These are phyloP conservation scores for Crypturellus tataupa DNA, from an alignment of 2,797 vertebrate species.

Conservation along the genomic window DNA sequence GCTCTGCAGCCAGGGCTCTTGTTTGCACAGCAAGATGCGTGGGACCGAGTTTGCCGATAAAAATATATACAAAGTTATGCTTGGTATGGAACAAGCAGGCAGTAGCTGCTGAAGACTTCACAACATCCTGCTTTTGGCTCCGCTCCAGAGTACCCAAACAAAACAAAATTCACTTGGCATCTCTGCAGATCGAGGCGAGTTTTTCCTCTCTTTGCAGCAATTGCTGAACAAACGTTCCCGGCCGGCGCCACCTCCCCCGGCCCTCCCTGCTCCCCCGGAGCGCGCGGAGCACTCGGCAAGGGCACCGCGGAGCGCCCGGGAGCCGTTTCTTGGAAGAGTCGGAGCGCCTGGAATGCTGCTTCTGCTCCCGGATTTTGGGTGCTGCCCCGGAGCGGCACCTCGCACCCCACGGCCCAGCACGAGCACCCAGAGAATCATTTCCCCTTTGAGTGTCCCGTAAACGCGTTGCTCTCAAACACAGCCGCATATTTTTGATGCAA, in stretches of 20 bases:
- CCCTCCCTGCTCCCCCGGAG: slow-evolving; percentile 32
- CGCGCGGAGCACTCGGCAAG: slow-evolving; percentile 64
- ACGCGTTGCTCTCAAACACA: fast-evolving
- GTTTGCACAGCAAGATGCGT: slow-evolving; percentile 10
- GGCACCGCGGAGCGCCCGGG: slow-evolving; percentile 13
- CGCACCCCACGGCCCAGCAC: neutral
- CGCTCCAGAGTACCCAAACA: slow-evolving; percentile 53
- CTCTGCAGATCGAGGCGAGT: slow-evolving; percentile 45
- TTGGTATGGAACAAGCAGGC: slow-evolving; percentile 52
- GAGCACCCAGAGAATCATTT: fast-evolving
- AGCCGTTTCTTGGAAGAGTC: neutral
- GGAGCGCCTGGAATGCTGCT: neutral
- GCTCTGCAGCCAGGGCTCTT: slow-evolving; percentile 1
- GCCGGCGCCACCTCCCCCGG: slow-evolving; percentile 14
- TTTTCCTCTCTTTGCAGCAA: slow-evolving; percentile 35
- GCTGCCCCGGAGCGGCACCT: neutral
- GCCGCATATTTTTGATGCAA: too few relatives aligned
- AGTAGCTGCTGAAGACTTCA: slow-evolving; percentile 51
- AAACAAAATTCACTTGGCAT: slow-evolving; percentile 45
- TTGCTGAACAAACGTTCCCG: slow-evolving; percentile 74
- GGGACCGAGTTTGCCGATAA: slow-evolving; percentile 64
- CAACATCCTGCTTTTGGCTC: slow-evolving; percentile 49
- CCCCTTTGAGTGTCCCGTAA: neutral
- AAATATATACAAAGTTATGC: slow-evolving; percentile 64
- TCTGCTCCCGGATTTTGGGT: fast-evolving